phyloP scores from a whole-genome alignment of 2,797 vertebrate species.

The Potorous gilbertii region DNA sequence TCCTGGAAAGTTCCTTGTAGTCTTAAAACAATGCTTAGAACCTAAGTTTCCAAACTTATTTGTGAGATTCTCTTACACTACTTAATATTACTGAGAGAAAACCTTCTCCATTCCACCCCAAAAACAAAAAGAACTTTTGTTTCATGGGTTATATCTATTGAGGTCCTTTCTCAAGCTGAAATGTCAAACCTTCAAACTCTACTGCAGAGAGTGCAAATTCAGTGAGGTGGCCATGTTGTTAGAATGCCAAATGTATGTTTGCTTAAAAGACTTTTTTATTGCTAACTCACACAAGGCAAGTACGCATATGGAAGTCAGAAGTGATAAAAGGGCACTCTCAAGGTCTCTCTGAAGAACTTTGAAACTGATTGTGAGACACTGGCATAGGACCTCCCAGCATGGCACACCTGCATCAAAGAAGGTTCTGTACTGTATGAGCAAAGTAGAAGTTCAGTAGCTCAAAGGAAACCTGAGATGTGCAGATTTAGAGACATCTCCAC shows the following conservation, averaged over 20 bases:
- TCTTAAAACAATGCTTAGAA: background rate
- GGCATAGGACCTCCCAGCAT: background rate
- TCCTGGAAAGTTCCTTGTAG: background rate
- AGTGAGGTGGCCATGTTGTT: background rate
- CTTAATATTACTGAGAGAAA: background rate
- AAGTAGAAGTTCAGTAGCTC: background rate
- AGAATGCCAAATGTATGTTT: background rate
- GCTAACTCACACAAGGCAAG: background rate
- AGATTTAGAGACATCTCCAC: background rate
- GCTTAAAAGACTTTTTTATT: background rate
- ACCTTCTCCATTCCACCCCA: accelerated
- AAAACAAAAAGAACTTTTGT: background rate
- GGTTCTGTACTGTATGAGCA: background rate
- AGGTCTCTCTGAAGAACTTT: background rate
- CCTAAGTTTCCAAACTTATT: background rate
- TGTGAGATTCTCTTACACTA: background rate
- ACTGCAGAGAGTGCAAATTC: background rate
- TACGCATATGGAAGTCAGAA: background rate
- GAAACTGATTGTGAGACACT: background rate
- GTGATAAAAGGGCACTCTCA: too few relatives aligned
- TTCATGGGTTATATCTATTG: background rate
- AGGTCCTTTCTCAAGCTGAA: background rate
- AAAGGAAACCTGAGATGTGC: background rate
- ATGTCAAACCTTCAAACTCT: background rate
- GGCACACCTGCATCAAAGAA: background rate